A percentile compares a stretch with the other conserved stretches of the same genome.
These are phyloP conservation scores for Zapornia atra DNA, from an alignment of 2,113 vertebrate species.

Conservation along the genomic window DNA sequence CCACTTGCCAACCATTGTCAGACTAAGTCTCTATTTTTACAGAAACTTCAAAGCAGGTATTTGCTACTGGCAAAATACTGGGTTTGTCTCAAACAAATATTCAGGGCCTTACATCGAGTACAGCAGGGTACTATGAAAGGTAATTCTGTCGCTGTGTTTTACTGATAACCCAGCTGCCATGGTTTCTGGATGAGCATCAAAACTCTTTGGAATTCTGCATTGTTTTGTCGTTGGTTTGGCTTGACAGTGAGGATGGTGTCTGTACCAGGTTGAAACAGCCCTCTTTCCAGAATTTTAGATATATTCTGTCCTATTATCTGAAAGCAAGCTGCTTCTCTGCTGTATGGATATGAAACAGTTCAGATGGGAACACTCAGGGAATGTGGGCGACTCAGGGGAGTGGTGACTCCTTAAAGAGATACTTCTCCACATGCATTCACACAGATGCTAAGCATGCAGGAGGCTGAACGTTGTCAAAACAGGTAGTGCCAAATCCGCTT, in stretches of 20 bases:
- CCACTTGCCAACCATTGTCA: not conserved
- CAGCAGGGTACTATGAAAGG: not conserved
- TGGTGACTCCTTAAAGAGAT: not conserved
- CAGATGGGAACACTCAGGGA: not conserved
- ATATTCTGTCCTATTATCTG: not conserved
- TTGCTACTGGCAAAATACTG: not conserved
- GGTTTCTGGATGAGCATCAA: constrained; percentile 46
- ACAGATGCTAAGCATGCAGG: not conserved
- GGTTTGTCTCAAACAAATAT: not conserved
- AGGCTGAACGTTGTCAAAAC: not conserved
- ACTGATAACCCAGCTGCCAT: constrained; percentile 40
- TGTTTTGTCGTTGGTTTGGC: not conserved
- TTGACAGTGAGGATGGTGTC: not conserved
- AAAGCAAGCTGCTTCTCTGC: not conserved
- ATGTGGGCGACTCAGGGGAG: not conserved
- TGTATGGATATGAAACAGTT: not conserved
- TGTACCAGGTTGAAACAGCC: not conserved
- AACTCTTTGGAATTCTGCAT: not conserved
- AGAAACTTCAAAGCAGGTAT: constrained; percentile 39
- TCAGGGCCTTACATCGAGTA: not conserved
- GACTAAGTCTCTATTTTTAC: constrained; percentile 13
- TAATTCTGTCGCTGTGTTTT: not conserved
- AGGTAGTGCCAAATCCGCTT: not conserved
- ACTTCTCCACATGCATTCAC: not conserved
- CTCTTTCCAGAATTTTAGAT: not conserved